Evolutionary conservation across 2,797 vertebrate genomes (phyloP).

Genomic region (Tamandua tetradactyla): DNA sequence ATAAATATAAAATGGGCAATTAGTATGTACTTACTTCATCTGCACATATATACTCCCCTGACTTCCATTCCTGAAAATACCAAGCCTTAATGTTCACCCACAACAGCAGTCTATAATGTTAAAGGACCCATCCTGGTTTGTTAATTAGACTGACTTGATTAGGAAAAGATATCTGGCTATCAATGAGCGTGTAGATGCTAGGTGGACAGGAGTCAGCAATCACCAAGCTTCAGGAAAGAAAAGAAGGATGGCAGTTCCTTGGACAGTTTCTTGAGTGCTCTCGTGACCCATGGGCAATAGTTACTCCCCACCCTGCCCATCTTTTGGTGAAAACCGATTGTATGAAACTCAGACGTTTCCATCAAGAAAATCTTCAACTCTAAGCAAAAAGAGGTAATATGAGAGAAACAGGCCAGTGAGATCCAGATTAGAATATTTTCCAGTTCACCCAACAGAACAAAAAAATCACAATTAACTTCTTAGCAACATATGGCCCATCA

Average conservation of each 20-base stretch:
- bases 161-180: not conserved
- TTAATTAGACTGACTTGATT: not conserved
- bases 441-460: slow-evolving; percentile 60
- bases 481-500: not conserved
- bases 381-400: slow-evolving; percentile 14
- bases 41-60: accelerated
- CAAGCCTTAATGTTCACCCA: not conserved
- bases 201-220: not conserved
- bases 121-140: accelerated
- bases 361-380: slow-evolving; percentile 76
- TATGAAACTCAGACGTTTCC: slow-evolving; percentile 65
- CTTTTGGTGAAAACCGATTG: slow-evolving; percentile 78
- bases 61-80: not conserved
- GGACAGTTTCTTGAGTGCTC: slow-evolving; percentile 1
- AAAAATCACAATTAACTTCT: slow-evolving; percentile 44
- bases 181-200: not conserved
- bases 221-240: not conserved
- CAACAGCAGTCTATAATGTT: not conserved
- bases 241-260: not conserved
- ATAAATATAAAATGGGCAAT: slow-evolving; percentile 33
- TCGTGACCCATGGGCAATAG: slow-evolving; percentile 50
- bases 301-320: slow-evolving; percentile 66
- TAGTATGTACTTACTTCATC: not conserved
- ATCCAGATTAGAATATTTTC: slow-evolving; percentile 68
- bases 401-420: slow-evolving; percentile 58